Evolutionary conservation across 2,797 vertebrate species (phyloP).

Genomic region (Diceros bicornis): DNA sequence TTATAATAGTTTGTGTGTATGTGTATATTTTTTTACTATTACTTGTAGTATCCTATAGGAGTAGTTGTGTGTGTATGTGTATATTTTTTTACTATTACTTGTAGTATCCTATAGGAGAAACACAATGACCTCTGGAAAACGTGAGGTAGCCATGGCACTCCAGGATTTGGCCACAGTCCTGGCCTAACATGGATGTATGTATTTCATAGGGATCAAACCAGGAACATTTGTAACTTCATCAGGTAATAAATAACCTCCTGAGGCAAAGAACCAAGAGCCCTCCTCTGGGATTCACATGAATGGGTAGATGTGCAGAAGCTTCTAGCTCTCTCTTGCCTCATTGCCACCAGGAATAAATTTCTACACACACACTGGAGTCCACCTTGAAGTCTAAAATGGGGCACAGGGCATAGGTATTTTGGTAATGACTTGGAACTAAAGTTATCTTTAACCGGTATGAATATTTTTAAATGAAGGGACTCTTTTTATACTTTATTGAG

Average conservation of each 20-base stretch:
- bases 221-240: background rate
- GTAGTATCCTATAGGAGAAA: background rate
- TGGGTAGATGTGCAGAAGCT: background rate
- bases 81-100: background rate
- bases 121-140: background rate
- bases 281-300: background rate
- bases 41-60: background rate
- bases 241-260: background rate
- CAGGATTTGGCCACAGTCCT: background rate
- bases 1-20: background rate
- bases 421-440: background rate
- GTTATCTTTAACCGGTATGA: background rate
- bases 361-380: background rate
- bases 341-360: background rate
- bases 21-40: background rate
- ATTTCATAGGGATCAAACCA: background rate
- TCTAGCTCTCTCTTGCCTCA: background rate
- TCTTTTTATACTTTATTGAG: background rate
- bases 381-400: background rate
- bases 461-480: background rate
- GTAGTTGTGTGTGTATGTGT: fast-evolving
- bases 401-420: background rate
- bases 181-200: background rate
- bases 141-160: background rate
- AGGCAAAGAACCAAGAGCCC: background rate